phyloP scores from a whole-genome alignment of 2,888 invertebrate genomes.

The Phragmatobia fuliginosa region DNA sequence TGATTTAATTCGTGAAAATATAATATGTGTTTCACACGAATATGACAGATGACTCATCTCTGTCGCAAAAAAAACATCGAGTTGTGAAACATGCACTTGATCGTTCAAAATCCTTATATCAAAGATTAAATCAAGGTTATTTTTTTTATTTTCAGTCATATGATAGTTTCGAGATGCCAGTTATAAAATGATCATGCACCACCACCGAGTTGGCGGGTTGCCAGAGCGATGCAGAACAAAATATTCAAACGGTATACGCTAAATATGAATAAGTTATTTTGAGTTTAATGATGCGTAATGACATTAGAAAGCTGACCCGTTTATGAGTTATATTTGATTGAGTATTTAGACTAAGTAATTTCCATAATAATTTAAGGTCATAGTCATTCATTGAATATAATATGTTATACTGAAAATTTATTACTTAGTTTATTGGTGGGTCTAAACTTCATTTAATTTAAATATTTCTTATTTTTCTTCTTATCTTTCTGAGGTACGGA shows the following conservation, averaged over 20 bases:
- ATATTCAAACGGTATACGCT: constrained; percentile 51
- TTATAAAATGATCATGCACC: constrained; percentile 50
- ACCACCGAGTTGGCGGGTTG: constrained; percentile 55
- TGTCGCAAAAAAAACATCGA: neutral
- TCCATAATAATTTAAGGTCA: neutral
- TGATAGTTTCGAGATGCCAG: constrained; percentile 45
- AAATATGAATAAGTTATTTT: constrained; percentile 55
- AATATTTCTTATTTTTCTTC: too few species aligned
- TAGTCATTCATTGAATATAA: neutral
- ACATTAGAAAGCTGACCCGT: constrained; percentile 45
- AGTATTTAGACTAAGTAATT: neutral
- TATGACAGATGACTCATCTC: neutral
- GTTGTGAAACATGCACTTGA: constrained; percentile 2
- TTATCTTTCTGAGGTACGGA: neutral
- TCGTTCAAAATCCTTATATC: constrained; percentile 29
- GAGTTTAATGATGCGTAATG: constrained; percentile 42
- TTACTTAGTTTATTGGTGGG: neutral
- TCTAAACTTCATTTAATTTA: neutral
- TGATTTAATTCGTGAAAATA: neutral
- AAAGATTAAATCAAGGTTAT: constrained; percentile 46
- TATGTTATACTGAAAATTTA: neutral
- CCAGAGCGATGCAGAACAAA: constrained; percentile 62
- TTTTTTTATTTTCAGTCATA: constrained; percentile 43
- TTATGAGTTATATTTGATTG: constrained; percentile 16
- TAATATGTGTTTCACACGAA: neutral